Percentiles rank a stretch among this genome's conserved stretches.
Conservation (phyloP, 1,140 invertebrate genomes). For the Penaeus chinensis region DNA sequence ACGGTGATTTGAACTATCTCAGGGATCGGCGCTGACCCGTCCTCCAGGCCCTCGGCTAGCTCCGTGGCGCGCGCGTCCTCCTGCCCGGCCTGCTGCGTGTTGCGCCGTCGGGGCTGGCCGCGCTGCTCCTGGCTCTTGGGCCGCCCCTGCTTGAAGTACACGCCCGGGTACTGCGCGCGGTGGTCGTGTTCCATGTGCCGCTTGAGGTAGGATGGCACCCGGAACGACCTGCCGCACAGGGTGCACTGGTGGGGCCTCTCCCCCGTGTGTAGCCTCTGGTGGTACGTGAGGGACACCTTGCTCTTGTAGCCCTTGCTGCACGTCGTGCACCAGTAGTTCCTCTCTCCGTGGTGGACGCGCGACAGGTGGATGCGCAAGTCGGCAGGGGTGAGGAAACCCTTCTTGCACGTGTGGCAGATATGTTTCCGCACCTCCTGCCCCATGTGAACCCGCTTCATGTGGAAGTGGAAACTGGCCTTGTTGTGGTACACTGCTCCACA, state of each 20-base stretch:
- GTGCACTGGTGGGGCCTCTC: constrained; percentile 55
- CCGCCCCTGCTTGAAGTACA: constrained; percentile 49
- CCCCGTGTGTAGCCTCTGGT: constrained; percentile 57
- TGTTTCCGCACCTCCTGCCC: constrained; percentile 48
- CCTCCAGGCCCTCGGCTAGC: background rate
- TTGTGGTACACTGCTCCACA: constrained; percentile 56
- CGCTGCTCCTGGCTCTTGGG: constrained; percentile 47
- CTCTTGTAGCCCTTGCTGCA: constrained; percentile 61
- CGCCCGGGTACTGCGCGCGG: constrained; percentile 45
- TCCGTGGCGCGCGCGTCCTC: background rate
- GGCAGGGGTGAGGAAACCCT: constrained; percentile 48
- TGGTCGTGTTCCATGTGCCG: constrained; percentile 60
- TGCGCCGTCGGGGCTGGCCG: constrained; percentile 15
- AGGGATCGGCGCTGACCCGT: constrained; percentile 22
- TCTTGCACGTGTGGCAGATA: constrained; percentile 38
- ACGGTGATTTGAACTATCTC: constrained; percentile 54
- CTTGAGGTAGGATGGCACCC: constrained; percentile 52
- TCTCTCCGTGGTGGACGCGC: constrained; percentile 50
- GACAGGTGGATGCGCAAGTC: constrained; percentile 49
- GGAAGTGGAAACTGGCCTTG: constrained; percentile 55
- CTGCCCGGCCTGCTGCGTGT: background rate
- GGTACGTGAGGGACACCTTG: constrained; percentile 56
- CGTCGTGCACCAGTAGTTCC: constrained; percentile 55
- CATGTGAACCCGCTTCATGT: constrained; percentile 55
- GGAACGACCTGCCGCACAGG: constrained; percentile 52